A percentile compares a stretch with the other conserved stretches of the same genome.
Conservation (phyloP, 2,888 invertebrate genomes). For the Sericinus montela region DNA sequence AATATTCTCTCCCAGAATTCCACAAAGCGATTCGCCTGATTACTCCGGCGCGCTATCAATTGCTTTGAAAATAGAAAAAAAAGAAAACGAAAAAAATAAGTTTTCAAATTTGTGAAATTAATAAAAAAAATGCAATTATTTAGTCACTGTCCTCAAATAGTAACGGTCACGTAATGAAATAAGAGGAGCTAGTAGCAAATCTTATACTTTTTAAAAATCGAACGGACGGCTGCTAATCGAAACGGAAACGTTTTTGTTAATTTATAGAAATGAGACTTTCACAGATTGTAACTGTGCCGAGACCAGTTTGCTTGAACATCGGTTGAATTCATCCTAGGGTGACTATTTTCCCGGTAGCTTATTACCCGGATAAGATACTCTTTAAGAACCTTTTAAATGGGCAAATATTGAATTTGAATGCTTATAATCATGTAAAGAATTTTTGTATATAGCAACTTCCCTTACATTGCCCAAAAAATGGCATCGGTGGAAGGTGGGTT, state of each 20-base stretch:
- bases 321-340: conserved; percentile 2
- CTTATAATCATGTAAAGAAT: too few relatives aligned
- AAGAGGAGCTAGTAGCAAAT: conserved; percentile 7
- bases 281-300: conserved; percentile 13
- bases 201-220: not conserved
- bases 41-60: too few relatives aligned
- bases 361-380: not conserved
- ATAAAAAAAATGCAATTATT: not conserved
- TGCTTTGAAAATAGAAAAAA: too few relatives aligned
- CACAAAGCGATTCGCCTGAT: too few relatives aligned
- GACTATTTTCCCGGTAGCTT: not conserved
- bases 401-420: too few relatives aligned
- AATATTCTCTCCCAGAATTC: too few relatives aligned
- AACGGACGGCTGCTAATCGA: not conserved
- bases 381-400: not conserved
- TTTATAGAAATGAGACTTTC: conserved; percentile 18
- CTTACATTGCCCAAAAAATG: too few relatives aligned
- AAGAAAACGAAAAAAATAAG: too few relatives aligned
- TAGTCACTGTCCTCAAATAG: conserved; percentile 5
- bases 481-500: too few relatives aligned
- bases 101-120: too few relatives aligned
- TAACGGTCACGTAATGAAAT: conserved; percentile 3
- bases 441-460: too few relatives aligned
- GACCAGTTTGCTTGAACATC: conserved; percentile 11
- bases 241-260: conserved; percentile 20